Conservation (phyloP, 2,113 vertebrate species). For the Ramphastos sulfuratus region DNA sequence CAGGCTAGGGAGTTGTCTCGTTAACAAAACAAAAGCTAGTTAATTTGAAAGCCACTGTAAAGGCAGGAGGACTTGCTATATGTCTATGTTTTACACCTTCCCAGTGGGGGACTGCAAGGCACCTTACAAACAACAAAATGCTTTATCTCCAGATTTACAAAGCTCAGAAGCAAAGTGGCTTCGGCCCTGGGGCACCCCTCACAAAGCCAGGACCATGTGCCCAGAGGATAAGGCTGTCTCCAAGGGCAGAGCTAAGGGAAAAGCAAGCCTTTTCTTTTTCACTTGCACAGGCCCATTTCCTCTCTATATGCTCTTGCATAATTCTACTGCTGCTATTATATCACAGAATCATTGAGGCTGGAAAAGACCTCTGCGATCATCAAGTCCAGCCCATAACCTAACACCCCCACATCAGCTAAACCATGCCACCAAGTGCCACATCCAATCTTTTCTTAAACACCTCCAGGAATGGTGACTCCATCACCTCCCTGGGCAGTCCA, state of each 20-base stretch:
- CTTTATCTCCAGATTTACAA: neutral
- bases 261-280: neutral
- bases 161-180: neutral
- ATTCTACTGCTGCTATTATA: neutral
- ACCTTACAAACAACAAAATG: neutral
- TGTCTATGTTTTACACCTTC: neutral
- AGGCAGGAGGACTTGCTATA: neutral
- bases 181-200: neutral
- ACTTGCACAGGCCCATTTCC: neutral
- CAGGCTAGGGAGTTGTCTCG: neutral
- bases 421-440: too few relatives aligned
- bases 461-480: too few relatives aligned
- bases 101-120: neutral
- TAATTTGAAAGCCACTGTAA: slow-evolving; percentile 13
- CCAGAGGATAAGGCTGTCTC: neutral
- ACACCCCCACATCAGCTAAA: too few relatives aligned
- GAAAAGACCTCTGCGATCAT: too few relatives aligned
- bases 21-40: neutral
- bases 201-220: neutral
- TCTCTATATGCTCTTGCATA: neutral
- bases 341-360: too few relatives aligned
- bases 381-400: too few relatives aligned
- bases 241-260: neutral
- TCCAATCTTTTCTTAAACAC: too few relatives aligned
- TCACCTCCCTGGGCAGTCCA: too few relatives aligned